phyloP scores from a whole-genome alignment of 2,113 vertebrate genomes.

The Archilochus colubris region DNA sequence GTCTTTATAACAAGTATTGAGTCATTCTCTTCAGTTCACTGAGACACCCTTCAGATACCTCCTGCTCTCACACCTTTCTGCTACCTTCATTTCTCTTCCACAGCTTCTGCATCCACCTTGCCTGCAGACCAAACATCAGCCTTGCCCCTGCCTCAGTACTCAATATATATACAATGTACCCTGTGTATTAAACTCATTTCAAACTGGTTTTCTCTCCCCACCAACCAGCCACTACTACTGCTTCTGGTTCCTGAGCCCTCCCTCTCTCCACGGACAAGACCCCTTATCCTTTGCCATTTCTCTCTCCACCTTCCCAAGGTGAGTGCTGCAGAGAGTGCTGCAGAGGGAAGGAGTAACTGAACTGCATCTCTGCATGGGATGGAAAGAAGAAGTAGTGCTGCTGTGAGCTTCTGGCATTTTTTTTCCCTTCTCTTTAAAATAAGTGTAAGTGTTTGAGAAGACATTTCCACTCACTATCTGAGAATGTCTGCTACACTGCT shows the following conservation, averaged over 20 bases:
- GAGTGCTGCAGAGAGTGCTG: neutral
- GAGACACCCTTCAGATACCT: neutral
- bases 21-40: neutral
- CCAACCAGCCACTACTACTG: neutral
- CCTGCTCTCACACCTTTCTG: neutral
- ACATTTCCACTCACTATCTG: neutral
- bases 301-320: neutral
- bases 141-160: neutral
- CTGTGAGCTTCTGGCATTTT: neutral
- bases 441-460: neutral
- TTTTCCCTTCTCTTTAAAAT: neutral
- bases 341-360: neutral
- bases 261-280: neutral
- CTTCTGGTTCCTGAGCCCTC: neutral
- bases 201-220: neutral
- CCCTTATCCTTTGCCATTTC: neutral
- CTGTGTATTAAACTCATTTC: neutral
- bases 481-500: neutral
- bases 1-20: neutral
- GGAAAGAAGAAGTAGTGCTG: neutral
- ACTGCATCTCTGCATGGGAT: neutral
- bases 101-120: neutral
- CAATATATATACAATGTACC: neutral
- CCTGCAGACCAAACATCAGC: neutral
- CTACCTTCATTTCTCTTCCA: neutral